phyloP scores from a whole-genome alignment of 2,113 vertebrate species.

The Chlamydotis undulata region DNA sequence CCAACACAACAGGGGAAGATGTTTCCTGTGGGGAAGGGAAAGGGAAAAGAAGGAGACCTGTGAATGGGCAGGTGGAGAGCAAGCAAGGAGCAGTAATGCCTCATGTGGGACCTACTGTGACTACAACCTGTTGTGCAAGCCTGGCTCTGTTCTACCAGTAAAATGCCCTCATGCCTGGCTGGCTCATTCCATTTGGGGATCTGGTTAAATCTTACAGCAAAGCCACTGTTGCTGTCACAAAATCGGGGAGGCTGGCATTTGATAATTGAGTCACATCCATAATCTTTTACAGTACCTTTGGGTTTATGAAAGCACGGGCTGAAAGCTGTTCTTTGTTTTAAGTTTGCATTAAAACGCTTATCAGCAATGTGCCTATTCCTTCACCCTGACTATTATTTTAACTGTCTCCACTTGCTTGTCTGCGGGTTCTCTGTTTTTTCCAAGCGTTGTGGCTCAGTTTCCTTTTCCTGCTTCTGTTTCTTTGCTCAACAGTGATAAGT shows the following conservation, averaged over 20 bases:
- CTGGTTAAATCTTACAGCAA: not conserved
- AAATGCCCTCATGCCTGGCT: not conserved
- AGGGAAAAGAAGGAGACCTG: not conserved
- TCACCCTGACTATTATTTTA: not conserved
- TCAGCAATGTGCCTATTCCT: not conserved
- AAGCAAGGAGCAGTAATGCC: not conserved
- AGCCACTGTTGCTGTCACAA: not conserved
- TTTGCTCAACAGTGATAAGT: not conserved
- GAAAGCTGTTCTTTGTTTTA: not conserved
- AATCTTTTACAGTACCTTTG: not conserved
- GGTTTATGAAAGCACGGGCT: not conserved
- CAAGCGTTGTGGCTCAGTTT: fast-evolving
- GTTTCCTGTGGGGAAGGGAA: not conserved
- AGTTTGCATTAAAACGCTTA: not conserved
- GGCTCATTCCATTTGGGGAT: not conserved
- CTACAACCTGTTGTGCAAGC: not conserved
- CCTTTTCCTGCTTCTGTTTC: not conserved
- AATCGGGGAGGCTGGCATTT: fast-evolving
- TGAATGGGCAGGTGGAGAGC: not conserved
- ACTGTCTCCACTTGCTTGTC: not conserved
- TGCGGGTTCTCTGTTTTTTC: not conserved
- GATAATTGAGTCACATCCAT: not conserved
- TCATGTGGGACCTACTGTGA: fast-evolving
- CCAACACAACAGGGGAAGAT: not conserved
- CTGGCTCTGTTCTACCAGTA: not conserved